These are phyloP conservation scores for Chaetogeoica ovagalla DNA, from an alignment of 2,888 invertebrate species.

Conservation along the genomic window DNA sequence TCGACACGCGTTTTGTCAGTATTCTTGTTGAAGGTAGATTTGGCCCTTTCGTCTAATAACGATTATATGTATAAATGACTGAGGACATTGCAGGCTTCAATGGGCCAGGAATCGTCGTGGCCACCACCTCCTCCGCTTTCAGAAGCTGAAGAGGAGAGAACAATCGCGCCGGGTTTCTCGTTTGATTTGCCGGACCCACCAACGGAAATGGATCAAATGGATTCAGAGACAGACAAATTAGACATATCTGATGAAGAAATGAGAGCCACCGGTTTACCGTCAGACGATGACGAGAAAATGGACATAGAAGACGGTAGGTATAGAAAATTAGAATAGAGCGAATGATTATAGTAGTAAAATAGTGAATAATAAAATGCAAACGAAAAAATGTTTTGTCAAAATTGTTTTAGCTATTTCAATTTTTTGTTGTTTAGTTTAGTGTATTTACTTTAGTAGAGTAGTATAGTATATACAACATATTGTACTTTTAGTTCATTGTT, in stretches of 20 bases:
- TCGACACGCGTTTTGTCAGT: too few relatives aligned
- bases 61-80: neutral
- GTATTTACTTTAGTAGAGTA: neutral
- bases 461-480: too few relatives aligned
- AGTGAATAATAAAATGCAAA: neutral
- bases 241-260: conserved; percentile 26
- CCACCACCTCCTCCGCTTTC: conserved; percentile 14
- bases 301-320: conserved; percentile 25
- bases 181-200: conserved; percentile 37
- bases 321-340: neutral
- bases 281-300: neutral
- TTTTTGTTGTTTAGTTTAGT: neutral
- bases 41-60: too few relatives aligned
- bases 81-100: conserved; percentile 7
- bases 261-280: conserved; percentile 14
- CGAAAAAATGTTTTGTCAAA: neutral
- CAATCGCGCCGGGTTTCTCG: conserved; percentile 16
- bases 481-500: too few relatives aligned
- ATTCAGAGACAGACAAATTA: conserved; percentile 10
- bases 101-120: conserved; percentile 13
- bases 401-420: neutral
- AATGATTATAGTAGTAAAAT: neutral
- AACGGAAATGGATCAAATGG: conserved; percentile 34
- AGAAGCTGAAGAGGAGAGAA: conserved; percentile 22
- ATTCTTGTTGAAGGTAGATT: too few relatives aligned